These are phyloP conservation scores for Bubo blakistoni DNA, from an alignment of 2,113 vertebrate genomes.

Conservation along the genomic window DNA sequence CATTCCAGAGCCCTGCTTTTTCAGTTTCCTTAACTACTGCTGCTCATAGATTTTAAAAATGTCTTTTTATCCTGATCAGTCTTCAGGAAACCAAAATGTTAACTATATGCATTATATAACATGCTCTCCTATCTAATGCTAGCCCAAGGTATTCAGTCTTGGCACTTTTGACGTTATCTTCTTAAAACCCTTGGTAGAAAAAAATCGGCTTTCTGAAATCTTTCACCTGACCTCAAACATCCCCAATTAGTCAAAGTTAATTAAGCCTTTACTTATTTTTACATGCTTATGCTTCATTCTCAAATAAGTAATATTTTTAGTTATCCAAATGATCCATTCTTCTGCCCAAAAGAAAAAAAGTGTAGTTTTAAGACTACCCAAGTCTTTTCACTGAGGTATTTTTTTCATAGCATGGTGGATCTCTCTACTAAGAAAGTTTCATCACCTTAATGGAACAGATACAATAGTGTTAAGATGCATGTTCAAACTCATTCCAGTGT, in stretches of 20 bases:
- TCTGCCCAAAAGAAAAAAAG: neutral
- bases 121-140: neutral
- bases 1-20: neutral
- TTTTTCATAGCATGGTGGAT: neutral
- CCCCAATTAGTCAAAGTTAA: neutral
- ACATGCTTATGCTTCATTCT: neutral
- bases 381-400: neutral
- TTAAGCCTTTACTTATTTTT: neutral
- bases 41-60: neutral
- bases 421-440: neutral
- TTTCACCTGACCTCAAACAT: neutral
- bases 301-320: neutral
- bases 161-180: neutral
- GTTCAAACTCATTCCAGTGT: neutral
- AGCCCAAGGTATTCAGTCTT: neutral
- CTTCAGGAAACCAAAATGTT: neutral
- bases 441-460: neutral
- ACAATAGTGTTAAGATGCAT: neutral
- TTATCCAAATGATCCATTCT: neutral
- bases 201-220: neutral
- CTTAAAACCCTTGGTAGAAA: neutral
- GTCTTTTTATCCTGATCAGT: neutral
- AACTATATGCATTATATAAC: neutral
- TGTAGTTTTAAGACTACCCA: neutral
- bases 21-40: neutral